These are phyloP conservation scores for Ptilorrhoa leucosticta DNA, from an alignment of 2,113 vertebrate species.

Conservation along the genomic window DNA sequence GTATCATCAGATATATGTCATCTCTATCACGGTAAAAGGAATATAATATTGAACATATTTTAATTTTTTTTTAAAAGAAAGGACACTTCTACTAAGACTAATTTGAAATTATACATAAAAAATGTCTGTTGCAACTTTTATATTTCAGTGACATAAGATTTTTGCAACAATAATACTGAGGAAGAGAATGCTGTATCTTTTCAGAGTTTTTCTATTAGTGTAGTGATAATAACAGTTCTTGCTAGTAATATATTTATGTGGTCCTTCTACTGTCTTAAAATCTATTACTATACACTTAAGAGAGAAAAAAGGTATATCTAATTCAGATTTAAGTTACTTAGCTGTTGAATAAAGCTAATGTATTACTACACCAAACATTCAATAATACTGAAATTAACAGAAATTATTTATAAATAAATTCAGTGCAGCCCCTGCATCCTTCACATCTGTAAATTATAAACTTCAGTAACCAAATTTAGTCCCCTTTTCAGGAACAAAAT, in stretches of 20 bases:
- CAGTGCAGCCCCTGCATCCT: background rate
- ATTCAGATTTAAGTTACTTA: background rate
- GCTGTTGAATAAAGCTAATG: background rate
- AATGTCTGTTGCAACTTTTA: background rate
- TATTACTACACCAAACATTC: background rate
- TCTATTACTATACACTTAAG: background rate
- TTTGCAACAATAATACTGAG: background rate
- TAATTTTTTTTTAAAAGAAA: background rate
- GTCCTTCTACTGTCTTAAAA: background rate
- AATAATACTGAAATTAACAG: background rate
- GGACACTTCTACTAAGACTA: background rate
- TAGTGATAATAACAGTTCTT: background rate
- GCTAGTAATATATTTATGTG: background rate
- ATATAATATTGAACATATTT: background rate
- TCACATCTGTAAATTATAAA: background rate
- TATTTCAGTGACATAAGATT: background rate
- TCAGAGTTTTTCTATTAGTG: background rate
- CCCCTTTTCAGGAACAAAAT: background rate
- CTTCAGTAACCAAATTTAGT: background rate
- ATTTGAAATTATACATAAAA: background rate
- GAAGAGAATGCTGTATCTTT: background rate
- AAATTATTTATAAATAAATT: background rate
- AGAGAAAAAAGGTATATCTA: background rate
- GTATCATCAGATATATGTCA: background rate
- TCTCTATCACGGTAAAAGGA: background rate